Conservation (phyloP, 2,113 vertebrate genomes). For the Leiothrix lutea region DNA sequence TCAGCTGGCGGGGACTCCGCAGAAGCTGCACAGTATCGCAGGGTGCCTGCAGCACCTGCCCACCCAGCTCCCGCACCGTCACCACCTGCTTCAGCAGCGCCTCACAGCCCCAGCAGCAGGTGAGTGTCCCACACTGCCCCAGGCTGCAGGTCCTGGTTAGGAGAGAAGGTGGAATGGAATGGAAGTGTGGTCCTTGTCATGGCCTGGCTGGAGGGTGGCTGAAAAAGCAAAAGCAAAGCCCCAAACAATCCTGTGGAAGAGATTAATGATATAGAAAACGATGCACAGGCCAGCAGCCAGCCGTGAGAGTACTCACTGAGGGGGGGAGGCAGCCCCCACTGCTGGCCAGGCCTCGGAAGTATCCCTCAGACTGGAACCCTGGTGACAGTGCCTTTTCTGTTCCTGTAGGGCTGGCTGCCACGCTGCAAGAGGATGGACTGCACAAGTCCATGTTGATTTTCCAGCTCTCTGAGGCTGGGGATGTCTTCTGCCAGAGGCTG, state of each 20-base stretch:
- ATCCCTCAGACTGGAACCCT: no score
- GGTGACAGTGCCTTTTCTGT: fast-evolving
- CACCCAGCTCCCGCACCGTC: background rate
- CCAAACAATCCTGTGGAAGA: fast-evolving
- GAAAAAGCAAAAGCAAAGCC: background rate
- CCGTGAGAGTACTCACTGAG: background rate
- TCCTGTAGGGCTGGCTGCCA: slow-evolving; percentile 72
- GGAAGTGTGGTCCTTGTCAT: fast-evolving
- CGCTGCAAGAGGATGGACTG: background rate
- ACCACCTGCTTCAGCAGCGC: background rate
- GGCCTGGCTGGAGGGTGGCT: no score
- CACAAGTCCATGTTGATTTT: slow-evolving; percentile 72
- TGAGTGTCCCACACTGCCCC: background rate
- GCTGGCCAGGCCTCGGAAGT: background rate
- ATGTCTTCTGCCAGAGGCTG: slow-evolving; percentile 85
- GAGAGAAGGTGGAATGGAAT: background rate
- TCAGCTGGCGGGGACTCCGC: background rate
- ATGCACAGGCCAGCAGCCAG: background rate
- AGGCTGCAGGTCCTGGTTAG: background rate
- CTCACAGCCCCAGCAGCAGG: background rate
- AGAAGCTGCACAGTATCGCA: background rate
- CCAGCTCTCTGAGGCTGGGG: slow-evolving; percentile 84
- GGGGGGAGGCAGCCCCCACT: background rate
- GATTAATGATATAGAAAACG: fast-evolving
- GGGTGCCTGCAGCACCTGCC: background rate